phyloP scores from a whole-genome alignment of 53 echinoderm and acorn worm species.

The Paracentrotus lividus region DNA sequence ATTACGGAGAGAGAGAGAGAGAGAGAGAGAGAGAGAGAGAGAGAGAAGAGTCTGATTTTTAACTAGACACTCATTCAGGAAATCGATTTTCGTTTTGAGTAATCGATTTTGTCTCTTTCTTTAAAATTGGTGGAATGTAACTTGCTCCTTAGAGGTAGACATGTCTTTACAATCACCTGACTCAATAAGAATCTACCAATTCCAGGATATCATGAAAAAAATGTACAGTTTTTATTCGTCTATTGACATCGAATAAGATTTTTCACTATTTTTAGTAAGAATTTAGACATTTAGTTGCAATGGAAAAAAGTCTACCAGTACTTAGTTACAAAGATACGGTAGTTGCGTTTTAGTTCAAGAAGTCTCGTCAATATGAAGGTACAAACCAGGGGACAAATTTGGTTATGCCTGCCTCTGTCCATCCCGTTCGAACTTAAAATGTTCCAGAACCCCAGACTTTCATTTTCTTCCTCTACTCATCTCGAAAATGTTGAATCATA shows the following conservation, averaged over 20 bases:
- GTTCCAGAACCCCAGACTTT: background rate
- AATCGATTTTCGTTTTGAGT: slow-evolving; percentile 49
- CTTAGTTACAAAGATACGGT: no score
- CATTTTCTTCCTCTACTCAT: background rate
- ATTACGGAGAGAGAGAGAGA: background rate
- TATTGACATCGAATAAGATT: no score
- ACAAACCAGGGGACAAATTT: no score
- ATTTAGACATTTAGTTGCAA: no score
- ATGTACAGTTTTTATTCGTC: no score
- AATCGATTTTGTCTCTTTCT: slow-evolving; percentile 50
- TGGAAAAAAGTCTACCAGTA: no score
- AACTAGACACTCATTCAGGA: background rate
- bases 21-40: background rate
- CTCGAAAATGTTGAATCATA: background rate
- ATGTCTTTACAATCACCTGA: background rate
- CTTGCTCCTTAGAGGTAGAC: background rate
- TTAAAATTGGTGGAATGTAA: slow-evolving; percentile 6
- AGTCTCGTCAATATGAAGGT: no score
- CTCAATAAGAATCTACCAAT: background rate
- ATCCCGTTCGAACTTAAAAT: no score
- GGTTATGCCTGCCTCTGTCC: background rate
- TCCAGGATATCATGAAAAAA: no score
- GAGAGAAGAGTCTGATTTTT: background rate
- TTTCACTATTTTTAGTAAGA: no score
- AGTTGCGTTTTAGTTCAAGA: no score